Conservation (phyloP, 2,888 invertebrate species). For the Lasioglossum malachurum region DNA sequence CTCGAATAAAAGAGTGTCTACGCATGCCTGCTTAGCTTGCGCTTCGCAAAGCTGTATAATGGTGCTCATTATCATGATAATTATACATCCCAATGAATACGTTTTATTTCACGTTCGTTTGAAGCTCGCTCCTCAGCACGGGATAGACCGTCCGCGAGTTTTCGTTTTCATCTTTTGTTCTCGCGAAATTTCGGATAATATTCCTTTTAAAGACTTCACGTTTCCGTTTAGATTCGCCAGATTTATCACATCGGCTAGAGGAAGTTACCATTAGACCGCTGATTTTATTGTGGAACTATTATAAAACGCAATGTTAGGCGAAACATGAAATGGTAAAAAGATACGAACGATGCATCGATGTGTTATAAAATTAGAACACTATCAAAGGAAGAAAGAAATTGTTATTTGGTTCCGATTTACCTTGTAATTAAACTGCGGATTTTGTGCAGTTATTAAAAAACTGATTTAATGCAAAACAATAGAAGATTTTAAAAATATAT, state of each 20-base stretch:
- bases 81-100: slow-evolving; percentile 19
- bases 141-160: background rate
- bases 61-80: slow-evolving; percentile 24
- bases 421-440: too few species aligned
- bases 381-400: background rate
- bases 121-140: background rate
- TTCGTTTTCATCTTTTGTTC: background rate
- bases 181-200: background rate
- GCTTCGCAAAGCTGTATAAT: slow-evolving; percentile 33
- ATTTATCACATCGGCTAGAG: background rate
- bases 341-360: background rate
- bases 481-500: background rate
- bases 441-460: background rate
- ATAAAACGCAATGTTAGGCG: background rate
- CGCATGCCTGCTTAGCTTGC: slow-evolving; percentile 14
- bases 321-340: background rate
- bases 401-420: too few species aligned
- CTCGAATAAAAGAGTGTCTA: slow-evolving; percentile 33
- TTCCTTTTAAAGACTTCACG: background rate
- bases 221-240: background rate
- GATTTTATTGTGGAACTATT: background rate
- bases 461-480: background rate
- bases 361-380: background rate
- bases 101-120: background rate
- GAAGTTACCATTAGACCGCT: background rate